phyloP scores from a whole-genome alignment of 2,113 vertebrate genomes.

The Crocuta crocuta region DNA sequence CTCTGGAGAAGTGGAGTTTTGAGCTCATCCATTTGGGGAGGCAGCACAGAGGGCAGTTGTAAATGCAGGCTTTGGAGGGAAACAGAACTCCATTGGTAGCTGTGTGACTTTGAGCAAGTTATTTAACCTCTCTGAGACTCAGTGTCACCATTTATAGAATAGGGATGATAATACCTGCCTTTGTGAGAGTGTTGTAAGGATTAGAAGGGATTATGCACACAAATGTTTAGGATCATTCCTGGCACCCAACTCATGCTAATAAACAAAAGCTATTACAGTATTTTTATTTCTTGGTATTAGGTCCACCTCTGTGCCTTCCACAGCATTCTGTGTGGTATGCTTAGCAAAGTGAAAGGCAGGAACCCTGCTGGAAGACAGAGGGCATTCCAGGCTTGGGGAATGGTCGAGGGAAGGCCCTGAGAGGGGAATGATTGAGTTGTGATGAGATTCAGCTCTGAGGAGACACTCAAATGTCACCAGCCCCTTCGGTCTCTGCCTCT shows the following conservation, averaged over 20 bases:
- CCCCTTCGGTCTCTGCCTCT: background rate
- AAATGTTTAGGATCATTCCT: background rate
- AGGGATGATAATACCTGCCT: background rate
- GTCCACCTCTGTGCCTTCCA: background rate
- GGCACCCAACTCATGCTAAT: background rate
- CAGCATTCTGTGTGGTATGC: background rate
- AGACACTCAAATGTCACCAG: background rate
- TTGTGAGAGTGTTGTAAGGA: background rate
- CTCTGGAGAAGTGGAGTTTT: background rate
- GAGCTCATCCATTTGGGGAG: background rate
- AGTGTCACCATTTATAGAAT: background rate
- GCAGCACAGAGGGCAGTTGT: accelerated
- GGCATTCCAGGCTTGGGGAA: background rate
- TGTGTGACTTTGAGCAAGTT: background rate
- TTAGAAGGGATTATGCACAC: background rate
- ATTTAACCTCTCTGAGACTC: background rate
- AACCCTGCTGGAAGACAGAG: background rate
- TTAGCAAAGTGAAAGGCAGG: background rate
- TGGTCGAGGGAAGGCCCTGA: background rate
- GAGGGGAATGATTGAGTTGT: background rate
- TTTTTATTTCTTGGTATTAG: background rate
- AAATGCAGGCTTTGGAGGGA: background rate
- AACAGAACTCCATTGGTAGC: background rate
- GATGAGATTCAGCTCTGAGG: background rate
- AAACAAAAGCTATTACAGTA: background rate